phyloP scores from a whole-genome alignment of 2,888 invertebrate genomes.

The Nomada ferruginata region DNA sequence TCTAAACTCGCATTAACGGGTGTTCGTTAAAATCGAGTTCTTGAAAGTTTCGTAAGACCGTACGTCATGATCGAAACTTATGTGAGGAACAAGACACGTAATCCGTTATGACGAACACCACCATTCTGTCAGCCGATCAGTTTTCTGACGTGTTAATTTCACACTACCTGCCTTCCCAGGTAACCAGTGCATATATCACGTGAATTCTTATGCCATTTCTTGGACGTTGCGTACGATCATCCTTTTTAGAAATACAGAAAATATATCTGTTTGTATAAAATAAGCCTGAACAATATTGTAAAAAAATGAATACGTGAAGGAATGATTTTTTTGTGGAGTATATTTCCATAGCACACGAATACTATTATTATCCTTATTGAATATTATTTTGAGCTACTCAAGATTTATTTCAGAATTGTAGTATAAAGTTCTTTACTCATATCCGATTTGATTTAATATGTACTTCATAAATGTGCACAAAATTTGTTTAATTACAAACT shows the following conservation, averaged over 20 bases:
- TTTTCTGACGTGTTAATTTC: constrained; percentile 74
- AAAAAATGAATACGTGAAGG: no score
- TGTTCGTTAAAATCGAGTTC: constrained; percentile 18
- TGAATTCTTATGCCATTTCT: constrained; percentile 5
- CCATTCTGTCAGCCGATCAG: constrained; percentile 37
- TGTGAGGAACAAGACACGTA: constrained; percentile 60
- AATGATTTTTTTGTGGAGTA: no score
- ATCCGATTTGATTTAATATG: no score
- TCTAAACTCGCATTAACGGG: constrained; percentile 12
- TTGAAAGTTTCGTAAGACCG: constrained; percentile 37
- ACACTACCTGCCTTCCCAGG: constrained; percentile 75
- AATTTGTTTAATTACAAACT: no score
- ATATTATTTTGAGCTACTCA: no score
- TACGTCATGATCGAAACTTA: constrained; percentile 49
- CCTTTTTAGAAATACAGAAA: background rate
- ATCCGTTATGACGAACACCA: constrained; percentile 75
- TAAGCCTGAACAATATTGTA: no score
- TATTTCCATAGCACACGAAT: no score
- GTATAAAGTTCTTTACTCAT: no score
- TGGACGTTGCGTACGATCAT: background rate
- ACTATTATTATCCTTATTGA: no score
- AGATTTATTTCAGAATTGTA: no score
- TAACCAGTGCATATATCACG: constrained; percentile 68
- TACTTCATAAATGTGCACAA: no score
- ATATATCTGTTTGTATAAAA: background rate